These are phyloP conservation scores for Tympanoctomys barrerae DNA, from an alignment of 2,797 vertebrate species.

Conservation along the genomic window DNA sequence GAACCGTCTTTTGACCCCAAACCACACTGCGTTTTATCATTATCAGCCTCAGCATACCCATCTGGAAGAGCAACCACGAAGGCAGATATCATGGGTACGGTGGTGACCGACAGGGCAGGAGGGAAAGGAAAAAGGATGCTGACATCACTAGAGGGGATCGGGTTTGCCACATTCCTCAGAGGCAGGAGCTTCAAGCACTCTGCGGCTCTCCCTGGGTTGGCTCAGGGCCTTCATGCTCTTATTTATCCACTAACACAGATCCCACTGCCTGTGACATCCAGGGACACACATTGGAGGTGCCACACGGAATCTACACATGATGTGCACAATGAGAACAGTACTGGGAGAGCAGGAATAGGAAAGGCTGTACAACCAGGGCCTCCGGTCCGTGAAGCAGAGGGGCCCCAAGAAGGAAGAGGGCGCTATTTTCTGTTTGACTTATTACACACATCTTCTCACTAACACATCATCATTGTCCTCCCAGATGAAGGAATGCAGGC, in stretches of 20 bases:
- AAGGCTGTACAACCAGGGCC: no score
- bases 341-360: neutral
- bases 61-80: rapidly evolving
- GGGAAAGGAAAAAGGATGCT: neutral
- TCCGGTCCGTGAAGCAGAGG: neutral
- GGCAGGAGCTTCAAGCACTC: neutral
- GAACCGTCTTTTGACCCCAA: neutral
- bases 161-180: neutral
- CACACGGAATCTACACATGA: neutral
- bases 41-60: neutral
- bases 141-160: neutral
- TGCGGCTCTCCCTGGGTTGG: neutral
- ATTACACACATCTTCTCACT: neutral
- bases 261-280: neutral
- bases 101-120: neutral
- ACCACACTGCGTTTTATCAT: neutral
- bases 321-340: neutral
- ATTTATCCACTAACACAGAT: neutral
- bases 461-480: neutral
- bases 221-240: neutral
- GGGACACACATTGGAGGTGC: neutral
- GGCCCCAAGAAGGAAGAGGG: neutral
- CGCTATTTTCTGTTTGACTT: neutral
- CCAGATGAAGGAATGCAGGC: neutral
- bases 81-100: no score